Percentiles rank a stretch among this genome's conserved stretches.
Conservation (phyloP, 2,797 vertebrate species). For the Octomys mimax region DNA sequence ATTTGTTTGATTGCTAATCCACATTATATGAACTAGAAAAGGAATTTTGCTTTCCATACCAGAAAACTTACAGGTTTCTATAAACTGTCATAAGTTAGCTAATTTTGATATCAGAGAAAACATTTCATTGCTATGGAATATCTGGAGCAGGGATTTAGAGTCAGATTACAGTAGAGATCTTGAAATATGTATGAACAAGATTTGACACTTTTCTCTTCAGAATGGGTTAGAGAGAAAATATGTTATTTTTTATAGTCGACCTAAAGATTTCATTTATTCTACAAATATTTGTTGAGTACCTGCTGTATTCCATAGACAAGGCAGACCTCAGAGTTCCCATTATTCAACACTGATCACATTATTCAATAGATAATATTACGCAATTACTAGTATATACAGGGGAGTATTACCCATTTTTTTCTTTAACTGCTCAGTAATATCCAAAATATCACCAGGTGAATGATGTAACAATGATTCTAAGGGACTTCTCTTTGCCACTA, state of each 20-base stretch:
- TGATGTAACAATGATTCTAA: not conserved
- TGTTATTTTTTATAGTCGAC: not conserved
- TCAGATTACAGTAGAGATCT: not conserved
- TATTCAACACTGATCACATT: not conserved
- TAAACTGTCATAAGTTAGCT: not conserved
- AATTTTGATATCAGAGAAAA: slow-evolving; percentile 31
- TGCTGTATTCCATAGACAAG: not conserved
- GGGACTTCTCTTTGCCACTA: slow-evolving; percentile 10
- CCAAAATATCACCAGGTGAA: slow-evolving; percentile 1
- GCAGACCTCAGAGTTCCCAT: not conserved
- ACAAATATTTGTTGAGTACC: not conserved
- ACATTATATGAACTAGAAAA: not conserved
- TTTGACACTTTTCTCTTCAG: not conserved
- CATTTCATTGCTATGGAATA: not conserved
- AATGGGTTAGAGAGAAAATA: not conserved
- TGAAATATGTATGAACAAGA: not conserved
- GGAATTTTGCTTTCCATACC: not conserved
- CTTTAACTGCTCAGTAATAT: slow-evolving; percentile 17
- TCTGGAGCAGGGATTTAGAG: not conserved
- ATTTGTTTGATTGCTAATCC: slow-evolving; percentile 41
- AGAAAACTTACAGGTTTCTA: not conserved
- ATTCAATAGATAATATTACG: not conserved
- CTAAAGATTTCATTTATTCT: not conserved
- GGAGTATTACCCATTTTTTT: not conserved
- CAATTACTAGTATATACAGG: not conserved